Conservation (phyloP, 2,888 invertebrate genomes). For the Biston stratarius region DNA sequence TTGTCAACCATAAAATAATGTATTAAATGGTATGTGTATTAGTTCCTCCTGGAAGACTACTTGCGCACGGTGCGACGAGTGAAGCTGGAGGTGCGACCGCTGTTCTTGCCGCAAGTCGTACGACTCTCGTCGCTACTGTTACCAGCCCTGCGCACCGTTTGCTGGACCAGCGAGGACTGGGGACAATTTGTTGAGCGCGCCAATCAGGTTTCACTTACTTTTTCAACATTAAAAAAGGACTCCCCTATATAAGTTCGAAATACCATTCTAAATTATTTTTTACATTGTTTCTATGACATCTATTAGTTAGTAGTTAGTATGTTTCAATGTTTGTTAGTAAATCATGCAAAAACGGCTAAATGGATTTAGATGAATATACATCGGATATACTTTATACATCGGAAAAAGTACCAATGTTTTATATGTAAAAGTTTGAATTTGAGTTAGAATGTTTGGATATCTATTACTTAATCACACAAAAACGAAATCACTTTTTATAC, state of each 20-base stretch:
- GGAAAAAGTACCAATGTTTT: too few species aligned
- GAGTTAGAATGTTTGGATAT: too few species aligned
- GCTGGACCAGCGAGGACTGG: conserved; percentile 96
- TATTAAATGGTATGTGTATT: conserved; percentile 35
- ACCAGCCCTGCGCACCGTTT: conserved; percentile 92
- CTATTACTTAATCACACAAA: too few species aligned
- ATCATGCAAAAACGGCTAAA: too few species aligned
- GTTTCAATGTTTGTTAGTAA: too few species aligned
- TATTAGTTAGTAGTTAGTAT: too few species aligned
- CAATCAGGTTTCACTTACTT: conserved; percentile 78
- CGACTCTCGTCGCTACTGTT: conserved; percentile 93
- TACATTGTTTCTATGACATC: not conserved
- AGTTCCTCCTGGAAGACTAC: conserved; percentile 93
- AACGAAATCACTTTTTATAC: too few species aligned
- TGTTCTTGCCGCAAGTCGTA: conserved; percentile 95
- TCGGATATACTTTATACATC: too few species aligned
- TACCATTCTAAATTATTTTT: not conserved
- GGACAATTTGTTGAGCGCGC: conserved; percentile 91
- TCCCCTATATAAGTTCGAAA: too few species aligned
- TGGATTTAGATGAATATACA: too few species aligned
- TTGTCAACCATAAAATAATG: too few species aligned
- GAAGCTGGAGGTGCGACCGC: conserved; percentile 95
- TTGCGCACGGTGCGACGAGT: conserved; percentile 90
- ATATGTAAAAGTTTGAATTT: too few species aligned
- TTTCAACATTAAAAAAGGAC: not conserved